Base-by-base conservation (phyloP, 2,113 vertebrate genomes). In the Grantiella picta region DNA sequence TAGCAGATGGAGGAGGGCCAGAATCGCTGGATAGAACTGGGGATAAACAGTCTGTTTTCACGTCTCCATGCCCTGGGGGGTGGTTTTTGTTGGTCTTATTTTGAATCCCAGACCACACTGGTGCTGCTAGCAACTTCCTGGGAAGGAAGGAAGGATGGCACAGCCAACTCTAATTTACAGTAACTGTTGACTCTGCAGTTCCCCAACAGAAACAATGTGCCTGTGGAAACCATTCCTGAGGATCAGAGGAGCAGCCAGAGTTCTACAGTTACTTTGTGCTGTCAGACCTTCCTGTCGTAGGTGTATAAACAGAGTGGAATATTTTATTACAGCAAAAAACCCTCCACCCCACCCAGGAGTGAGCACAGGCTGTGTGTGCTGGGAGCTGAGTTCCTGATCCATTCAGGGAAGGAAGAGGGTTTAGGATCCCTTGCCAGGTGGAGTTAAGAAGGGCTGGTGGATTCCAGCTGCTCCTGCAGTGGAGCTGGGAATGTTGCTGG, bases 331-430 rank as follows among this genome's bases (percentile, higher is more conserved):
- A 38, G 15, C 1, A 15, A 36, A 59, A 50, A 40, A 2, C 6
- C 3, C 1, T 7, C 15, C 54, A 15, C 2, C 12, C 18, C 3
- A 3, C 4, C 4, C 35, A 47, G 13, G 21, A 49, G 54, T 14
- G 29, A 18, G 5, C 49, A 7, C 9, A 3, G 38, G 12, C 35
- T 31, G 24, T 1, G 1, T 0, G 0, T 1, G 1, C 4, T 23
- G 17, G 21, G 9, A 33, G 18, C 27, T 33, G 89, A 68, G 33
- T 28, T 82, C 15, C 28, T 35, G n/a, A 66, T 35, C 22, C 36
- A 7, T 24, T 19, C 13, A 23, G 56, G 70, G 59, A 7, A 38
- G 33, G 59, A 28, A 18, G 36, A 71, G 35, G 10, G 12, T 4
- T 63, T 6, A 18, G 59, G 44, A 40, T 71, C 6, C 2, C 0